A percentile compares a stretch with the other conserved stretches of the same genome.
phyloP scores from a whole-genome alignment of 2,888 invertebrate species.

The Diachrysia chrysitis region DNA sequence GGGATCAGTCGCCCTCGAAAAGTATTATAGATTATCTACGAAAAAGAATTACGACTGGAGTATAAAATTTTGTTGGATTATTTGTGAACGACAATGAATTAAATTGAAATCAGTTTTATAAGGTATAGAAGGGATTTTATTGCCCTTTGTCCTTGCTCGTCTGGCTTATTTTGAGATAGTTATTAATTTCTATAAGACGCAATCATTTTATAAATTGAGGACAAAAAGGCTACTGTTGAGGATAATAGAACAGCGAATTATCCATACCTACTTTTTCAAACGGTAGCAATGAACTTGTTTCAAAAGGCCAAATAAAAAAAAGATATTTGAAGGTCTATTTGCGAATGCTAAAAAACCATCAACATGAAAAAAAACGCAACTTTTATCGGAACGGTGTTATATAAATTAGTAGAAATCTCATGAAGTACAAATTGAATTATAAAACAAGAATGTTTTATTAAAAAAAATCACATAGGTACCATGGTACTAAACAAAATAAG shows the following conservation, averaged over 20 bases:
- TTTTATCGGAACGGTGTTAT: no score
- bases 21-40: constrained; percentile 62
- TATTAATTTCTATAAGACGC: neutral
- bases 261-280: no score
- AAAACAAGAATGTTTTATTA: no score
- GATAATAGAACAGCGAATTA: neutral
- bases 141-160: constrained; percentile 3
- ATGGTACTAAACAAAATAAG: neutral
- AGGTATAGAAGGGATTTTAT: constrained; percentile 22
- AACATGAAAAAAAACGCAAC: no score
- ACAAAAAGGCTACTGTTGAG: neutral
- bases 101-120: constrained; percentile 37
- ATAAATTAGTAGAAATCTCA: no score
- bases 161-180: neutral
- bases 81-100: constrained; percentile 51
- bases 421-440: no score
- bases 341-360: no score
- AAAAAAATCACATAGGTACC: neutral
- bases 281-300: no score
- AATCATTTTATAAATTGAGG: neutral
- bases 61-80: constrained; percentile 55
- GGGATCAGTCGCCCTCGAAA: constrained; percentile 60
- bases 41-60: constrained; percentile 59
- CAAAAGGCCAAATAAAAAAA: no score
- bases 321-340: no score